These are phyloP conservation scores for silkworm (Bombyx mori) DNA, from an alignment of 1,140 invertebrate genomes.

Conservation along the genomic window ASM3026992v2 NC_085130.1:18995001-18995500, in stretches of 20 bases:
- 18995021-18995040: slow-evolving; percentile 81
- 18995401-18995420: slow-evolving; percentile 34
- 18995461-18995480: slow-evolving; percentile 16
- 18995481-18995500: slow-evolving; percentile 9
- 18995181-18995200: slow-evolving; percentile 39
- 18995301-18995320: slow-evolving; percentile 35
- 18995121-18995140: slow-evolving; percentile 46
- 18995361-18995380: slow-evolving; percentile 42
- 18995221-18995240: slow-evolving; percentile 50
- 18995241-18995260: slow-evolving; percentile 45
- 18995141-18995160: slow-evolving; percentile 53
- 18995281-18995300: slow-evolving; percentile 4
- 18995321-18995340: slow-evolving; percentile 44
- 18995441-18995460: slow-evolving; percentile 16
- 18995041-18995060: slow-evolving; percentile 50
- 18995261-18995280: slow-evolving; percentile 41
- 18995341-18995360: slow-evolving; percentile 30
- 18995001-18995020: slow-evolving; percentile 80
- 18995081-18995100: slow-evolving; percentile 54
- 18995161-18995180: slow-evolving; percentile 55
- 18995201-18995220: slow-evolving; percentile 64
- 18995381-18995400: slow-evolving; percentile 33
- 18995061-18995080: slow-evolving; percentile 35
- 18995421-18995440: slow-evolving; percentile 33
- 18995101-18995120: slow-evolving; percentile 44